Conservation (phyloP, 2,888 invertebrate species). For the Mantis religiosa region DNA sequence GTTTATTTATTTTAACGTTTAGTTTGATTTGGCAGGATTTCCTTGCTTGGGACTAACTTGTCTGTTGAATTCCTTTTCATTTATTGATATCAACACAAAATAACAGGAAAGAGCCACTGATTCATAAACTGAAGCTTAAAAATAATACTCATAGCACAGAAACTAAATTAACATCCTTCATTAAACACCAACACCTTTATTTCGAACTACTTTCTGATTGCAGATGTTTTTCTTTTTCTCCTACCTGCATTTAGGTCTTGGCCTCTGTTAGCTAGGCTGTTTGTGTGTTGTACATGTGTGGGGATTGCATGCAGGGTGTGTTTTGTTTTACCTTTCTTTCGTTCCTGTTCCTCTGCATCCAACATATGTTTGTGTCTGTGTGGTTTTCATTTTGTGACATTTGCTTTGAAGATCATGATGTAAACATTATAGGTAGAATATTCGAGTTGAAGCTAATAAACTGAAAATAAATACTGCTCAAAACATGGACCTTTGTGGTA, state of each 20-base stretch:
- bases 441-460: not conserved
- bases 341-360: not conserved
- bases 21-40: not conserved
- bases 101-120: not conserved
- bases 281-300: not conserved
- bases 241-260: constrained; percentile 9
- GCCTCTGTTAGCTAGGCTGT: not conserved
- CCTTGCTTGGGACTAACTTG: not conserved
- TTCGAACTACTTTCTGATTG: not conserved
- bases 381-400: not conserved
- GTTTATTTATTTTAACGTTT: not conserved
- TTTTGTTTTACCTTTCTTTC: not conserved
- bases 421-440: not conserved
- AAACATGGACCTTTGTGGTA: not conserved
- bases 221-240: not conserved
- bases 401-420: not conserved
- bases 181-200: not conserved
- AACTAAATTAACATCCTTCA: not conserved
- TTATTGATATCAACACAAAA: not conserved
- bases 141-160: not conserved
- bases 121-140: not conserved
- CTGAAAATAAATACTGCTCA: not conserved
- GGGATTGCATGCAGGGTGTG: not conserved
- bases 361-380: not conserved
- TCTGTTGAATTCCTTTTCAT: not conserved